phyloP scores from a whole-genome alignment of 2,888 invertebrate genomes.

The Rhabditoides inermis region DNA sequence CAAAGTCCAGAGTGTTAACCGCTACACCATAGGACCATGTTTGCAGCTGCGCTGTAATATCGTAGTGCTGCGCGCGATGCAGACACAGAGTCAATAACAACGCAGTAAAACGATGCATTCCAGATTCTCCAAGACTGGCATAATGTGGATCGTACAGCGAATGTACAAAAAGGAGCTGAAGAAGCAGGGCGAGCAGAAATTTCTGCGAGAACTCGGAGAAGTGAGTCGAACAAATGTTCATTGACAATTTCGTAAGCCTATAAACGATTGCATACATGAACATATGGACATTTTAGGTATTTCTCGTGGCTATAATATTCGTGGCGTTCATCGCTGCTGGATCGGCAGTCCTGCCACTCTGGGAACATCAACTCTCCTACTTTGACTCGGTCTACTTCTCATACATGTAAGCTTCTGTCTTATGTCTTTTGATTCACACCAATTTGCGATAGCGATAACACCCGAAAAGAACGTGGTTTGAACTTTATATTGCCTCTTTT shows the following conservation, averaged over 20 bases:
- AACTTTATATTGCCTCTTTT: too few species aligned
- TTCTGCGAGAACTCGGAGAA: constrained; percentile 43
- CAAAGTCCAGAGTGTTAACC: too few species aligned
- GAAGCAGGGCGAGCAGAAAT: constrained; percentile 42
- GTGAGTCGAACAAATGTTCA: too few species aligned
- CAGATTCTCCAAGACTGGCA: constrained; percentile 38
- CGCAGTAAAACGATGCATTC: constrained; percentile 1
- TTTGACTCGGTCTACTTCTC: constrained; percentile 50
- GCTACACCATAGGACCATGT: too few species aligned
- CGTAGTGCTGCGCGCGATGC: too few species aligned
- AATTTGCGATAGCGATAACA: too few species aligned
- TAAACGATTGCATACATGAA: not conserved
- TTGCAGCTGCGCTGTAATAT: too few species aligned
- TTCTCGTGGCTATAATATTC: constrained; percentile 41
- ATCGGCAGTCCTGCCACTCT: constrained; percentile 44
- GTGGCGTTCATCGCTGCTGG: constrained; percentile 44
- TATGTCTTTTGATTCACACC: not conserved
- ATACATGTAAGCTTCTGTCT: constrained; percentile 36
- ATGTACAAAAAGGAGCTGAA: constrained; percentile 43
- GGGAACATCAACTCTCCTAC: constrained; percentile 46
- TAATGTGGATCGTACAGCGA: constrained; percentile 35
- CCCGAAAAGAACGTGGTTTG: too few species aligned
- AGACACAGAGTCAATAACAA: too few species aligned
- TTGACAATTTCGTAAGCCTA: too few species aligned
- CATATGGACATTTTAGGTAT: constrained; percentile 31